Percentiles rank a stretch among this genome's conserved stretches.
Conservation (phyloP, 2,113 vertebrate genomes). For the Limanda limanda region DNA sequence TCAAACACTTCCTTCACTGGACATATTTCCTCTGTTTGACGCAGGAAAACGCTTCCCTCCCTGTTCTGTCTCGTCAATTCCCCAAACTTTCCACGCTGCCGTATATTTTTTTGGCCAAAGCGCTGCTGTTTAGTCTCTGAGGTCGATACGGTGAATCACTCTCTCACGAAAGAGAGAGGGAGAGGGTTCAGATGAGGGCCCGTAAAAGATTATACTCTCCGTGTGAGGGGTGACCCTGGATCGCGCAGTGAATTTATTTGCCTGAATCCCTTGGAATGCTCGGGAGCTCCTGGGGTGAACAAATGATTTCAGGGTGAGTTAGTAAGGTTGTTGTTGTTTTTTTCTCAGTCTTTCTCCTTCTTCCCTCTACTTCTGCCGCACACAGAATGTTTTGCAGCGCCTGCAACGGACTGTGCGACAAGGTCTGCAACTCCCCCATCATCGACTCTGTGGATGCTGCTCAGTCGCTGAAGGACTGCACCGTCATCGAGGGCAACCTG, state of each 20-base stretch:
- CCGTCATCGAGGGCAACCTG: conserved; percentile 93
- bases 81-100: conserved; percentile 40
- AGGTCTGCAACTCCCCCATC: conserved; percentile 86
- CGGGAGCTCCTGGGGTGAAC: conserved; percentile 49
- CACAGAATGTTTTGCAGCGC: conserved; percentile 94
- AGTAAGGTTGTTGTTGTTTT: conserved; percentile 12
- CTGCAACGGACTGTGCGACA: conserved; percentile 95
- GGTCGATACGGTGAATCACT: conserved; percentile 64
- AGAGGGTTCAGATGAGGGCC: conserved; percentile 60
- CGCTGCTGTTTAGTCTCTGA: conserved; percentile 58
- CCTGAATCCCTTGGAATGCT: conserved; percentile 52
- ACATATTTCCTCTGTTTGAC: conserved; percentile 35
- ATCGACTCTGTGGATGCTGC: conserved; percentile 96
- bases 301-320: conserved; percentile 48
- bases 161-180: conserved; percentile 58
- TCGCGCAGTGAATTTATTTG: conserved; percentile 57
- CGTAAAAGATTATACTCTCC: conserved; percentile 63
- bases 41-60: conserved; percentile 15
- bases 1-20: too few species aligned
- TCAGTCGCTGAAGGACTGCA: conserved; percentile 93
- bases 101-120: conserved; percentile 44
- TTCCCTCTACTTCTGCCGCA: conserved; percentile 21
- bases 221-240: conserved; percentile 62
- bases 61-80: conserved; percentile 42
- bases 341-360: conserved; percentile 5